phyloP scores from a whole-genome alignment of 2,113 vertebrate species.

The Embiotoca jacksoni region DNA sequence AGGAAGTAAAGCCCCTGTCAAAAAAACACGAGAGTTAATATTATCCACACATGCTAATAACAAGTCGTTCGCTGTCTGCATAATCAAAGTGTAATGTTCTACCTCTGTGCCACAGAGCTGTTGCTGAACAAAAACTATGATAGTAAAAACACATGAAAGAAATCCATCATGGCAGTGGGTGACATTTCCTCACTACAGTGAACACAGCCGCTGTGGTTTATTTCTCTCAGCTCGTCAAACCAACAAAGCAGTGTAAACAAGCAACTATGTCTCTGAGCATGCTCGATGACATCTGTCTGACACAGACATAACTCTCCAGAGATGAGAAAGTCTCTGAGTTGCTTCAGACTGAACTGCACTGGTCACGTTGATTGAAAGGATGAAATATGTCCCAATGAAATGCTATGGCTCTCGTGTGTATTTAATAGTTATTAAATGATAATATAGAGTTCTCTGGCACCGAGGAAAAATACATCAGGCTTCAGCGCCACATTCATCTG shows the following conservation, averaged over 20 bases:
- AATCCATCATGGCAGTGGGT: background rate
- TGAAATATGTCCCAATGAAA: slow-evolving; percentile 5
- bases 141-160: slow-evolving; percentile 19
- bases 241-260: slow-evolving; percentile 34
- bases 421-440: slow-evolving; percentile 1
- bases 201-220: background rate
- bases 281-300: slow-evolving; percentile 49
- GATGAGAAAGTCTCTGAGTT: slow-evolving; percentile 45
- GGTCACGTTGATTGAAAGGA: slow-evolving; percentile 29
- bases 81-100: slow-evolving; percentile 8
- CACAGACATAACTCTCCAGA: slow-evolving; percentile 34
- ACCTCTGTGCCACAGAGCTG: background rate
- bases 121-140: background rate
- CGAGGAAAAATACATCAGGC: background rate
- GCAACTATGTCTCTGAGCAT: slow-evolving; percentile 46
- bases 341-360: slow-evolving; percentile 28
- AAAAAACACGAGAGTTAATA: background rate
- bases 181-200: slow-evolving; percentile 19
- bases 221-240: slow-evolving; percentile 27
- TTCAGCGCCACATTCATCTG: background rate
- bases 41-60: slow-evolving; percentile 16
- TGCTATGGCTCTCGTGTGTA: background rate
- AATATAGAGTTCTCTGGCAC: background rate
- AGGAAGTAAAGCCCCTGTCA: background rate
- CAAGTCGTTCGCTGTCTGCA: background rate